A percentile compares a stretch with the other conserved stretches of the same genome.
phyloP scores from a whole-genome alignment of 92 coral and sea anemone genomes.

The Palythoa heliodiscus region DNA sequence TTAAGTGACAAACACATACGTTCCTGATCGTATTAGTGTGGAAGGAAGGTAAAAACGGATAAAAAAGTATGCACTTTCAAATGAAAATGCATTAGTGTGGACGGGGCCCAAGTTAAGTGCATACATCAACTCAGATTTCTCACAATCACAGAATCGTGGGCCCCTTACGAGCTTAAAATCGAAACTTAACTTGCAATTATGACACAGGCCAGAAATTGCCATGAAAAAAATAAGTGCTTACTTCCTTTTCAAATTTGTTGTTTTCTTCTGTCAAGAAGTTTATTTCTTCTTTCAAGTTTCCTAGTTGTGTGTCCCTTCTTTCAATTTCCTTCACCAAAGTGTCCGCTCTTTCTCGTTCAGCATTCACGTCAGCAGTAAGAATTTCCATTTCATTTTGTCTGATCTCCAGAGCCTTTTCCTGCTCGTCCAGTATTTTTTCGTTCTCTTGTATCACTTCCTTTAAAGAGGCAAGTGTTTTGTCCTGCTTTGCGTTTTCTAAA shows the following conservation, averaged over 20 bases:
- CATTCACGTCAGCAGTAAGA: conserved; percentile 51
- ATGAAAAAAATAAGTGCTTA: background rate
- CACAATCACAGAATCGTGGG: too few relatives aligned
- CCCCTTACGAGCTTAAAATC: too few relatives aligned
- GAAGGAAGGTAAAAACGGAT: too few relatives aligned
- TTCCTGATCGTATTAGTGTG: too few relatives aligned
- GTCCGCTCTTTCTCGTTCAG: conserved; percentile 40
- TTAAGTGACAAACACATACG: too few relatives aligned
- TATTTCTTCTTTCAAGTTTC: conserved; percentile 55
- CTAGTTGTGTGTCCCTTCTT: conserved; percentile 48
- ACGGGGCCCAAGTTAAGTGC: too few relatives aligned
- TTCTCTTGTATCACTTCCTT: conserved; percentile 60
- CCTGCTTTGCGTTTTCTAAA: conserved; percentile 62
- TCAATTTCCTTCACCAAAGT: conserved; percentile 40
- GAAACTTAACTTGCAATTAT: too few relatives aligned
- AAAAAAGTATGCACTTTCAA: too few relatives aligned
- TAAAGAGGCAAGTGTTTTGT: conserved; percentile 38
- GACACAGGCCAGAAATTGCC: too few relatives aligned
- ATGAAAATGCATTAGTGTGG: too few relatives aligned
- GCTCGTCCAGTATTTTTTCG: conserved; percentile 61
- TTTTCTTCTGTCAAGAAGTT: conserved; percentile 46
- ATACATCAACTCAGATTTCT: too few relatives aligned
- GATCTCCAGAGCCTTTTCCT: conserved; percentile 64
- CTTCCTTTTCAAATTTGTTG: conserved; percentile 51
- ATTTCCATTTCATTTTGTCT: conserved; percentile 68